phyloP scores from a whole-genome alignment of 92 coral and sea anemone genomes.

The Actinernus sp. region DNA sequence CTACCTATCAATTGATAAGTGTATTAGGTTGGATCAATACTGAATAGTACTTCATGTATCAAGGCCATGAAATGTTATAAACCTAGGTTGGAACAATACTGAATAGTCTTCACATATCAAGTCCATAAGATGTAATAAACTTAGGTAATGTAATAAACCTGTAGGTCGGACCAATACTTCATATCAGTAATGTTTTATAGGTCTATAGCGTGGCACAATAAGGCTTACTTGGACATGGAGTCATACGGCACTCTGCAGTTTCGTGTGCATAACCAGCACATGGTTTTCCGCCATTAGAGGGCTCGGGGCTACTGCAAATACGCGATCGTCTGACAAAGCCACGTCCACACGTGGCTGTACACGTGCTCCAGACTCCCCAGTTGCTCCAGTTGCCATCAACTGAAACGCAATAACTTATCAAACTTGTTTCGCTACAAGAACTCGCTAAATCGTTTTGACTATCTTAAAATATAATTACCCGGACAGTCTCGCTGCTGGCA shows the following conservation, averaged over 20 bases:
- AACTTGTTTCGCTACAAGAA: too few relatives aligned
- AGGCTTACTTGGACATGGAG: constrained; percentile 89
- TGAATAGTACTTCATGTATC: too few relatives aligned
- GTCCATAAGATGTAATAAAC: too few relatives aligned
- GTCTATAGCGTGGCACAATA: too few relatives aligned
- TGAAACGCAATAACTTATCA: constrained; percentile 5
- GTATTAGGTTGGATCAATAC: too few relatives aligned
- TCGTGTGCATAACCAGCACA: constrained; percentile 91
- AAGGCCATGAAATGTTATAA: too few relatives aligned
- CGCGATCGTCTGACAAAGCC: constrained; percentile 85
- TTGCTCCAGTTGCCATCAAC: constrained; percentile 94
- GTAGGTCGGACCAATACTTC: too few relatives aligned
- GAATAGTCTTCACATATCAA: too few relatives aligned
- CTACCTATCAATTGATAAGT: too few relatives aligned
- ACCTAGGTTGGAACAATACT: background rate
- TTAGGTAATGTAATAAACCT: too few relatives aligned
- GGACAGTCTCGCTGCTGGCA: constrained; percentile 87
- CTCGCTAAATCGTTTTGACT: too few relatives aligned
- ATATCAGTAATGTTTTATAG: too few relatives aligned
- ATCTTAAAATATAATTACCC: constrained; percentile 45
- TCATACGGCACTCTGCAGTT: constrained; percentile 79
- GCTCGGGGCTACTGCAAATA: constrained; percentile 82
- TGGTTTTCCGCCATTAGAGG: constrained; percentile 86
- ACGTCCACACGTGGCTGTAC: constrained; percentile 90
- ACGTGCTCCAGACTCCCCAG: constrained; percentile 96